These are phyloP conservation scores for Pampusana beccarii DNA, from an alignment of 2,113 vertebrate genomes.

Conservation along the genomic window DNA sequence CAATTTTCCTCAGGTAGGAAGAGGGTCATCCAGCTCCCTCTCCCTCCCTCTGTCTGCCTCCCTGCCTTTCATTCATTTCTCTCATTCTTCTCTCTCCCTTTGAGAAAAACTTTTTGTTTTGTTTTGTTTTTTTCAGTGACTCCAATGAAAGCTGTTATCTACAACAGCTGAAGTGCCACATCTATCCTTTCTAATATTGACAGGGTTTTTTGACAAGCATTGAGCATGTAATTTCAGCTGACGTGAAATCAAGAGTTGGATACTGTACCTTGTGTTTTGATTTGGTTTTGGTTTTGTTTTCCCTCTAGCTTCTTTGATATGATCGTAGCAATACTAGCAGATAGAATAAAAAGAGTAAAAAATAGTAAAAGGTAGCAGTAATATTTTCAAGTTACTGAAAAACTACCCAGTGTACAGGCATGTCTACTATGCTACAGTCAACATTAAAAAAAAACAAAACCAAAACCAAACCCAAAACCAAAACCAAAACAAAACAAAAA, in stretches of 20 bases:
- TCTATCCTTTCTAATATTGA: background rate
- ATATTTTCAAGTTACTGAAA: background rate
- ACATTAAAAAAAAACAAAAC: background rate
- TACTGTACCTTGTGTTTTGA: background rate
- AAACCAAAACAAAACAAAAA: too few species aligned
- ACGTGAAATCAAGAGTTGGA: background rate
- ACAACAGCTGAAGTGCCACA: background rate
- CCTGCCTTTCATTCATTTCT: background rate
- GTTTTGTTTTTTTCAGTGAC: background rate
- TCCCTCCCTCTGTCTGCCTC: background rate
- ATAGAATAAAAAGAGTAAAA: background rate
- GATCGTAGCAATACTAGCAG: background rate
- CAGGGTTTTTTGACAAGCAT: background rate
- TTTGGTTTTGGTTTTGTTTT: background rate
- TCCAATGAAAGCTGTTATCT: background rate
- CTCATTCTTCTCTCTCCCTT: background rate
- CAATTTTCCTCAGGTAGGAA: background rate
- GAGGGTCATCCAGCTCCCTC: background rate
- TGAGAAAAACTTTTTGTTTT: background rate
- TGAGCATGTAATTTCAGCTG: background rate
- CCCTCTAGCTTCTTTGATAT: background rate
- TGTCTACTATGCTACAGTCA: background rate
- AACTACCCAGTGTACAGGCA: background rate
- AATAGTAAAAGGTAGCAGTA: background rate
- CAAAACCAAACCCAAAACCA: too few species aligned